Evolutionary conservation across 1,140 invertebrate species (phyloP).

Genomic region (Trinorchestia longiramus): DNA sequence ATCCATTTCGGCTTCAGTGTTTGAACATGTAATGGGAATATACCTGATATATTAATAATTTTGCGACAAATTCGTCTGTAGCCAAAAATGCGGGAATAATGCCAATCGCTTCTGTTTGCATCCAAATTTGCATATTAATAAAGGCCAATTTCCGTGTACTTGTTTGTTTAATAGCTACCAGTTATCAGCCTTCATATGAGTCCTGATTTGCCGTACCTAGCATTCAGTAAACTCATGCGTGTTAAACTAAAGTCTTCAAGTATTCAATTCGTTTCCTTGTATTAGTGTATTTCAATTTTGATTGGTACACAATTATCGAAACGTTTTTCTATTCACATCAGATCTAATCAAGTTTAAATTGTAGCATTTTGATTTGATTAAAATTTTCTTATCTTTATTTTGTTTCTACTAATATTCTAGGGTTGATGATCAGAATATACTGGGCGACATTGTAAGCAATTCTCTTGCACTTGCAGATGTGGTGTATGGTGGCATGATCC

Average conservation of each 20-base stretch:
- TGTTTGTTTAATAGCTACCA: background rate
- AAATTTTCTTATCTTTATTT: background rate
- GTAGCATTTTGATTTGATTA: background rate
- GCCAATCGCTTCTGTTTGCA: background rate
- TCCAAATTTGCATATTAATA: background rate
- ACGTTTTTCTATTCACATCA: background rate
- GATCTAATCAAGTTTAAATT: background rate
- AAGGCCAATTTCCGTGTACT: background rate
- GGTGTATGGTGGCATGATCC: conserved; percentile 67
- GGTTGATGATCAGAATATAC: background rate
- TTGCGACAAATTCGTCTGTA: too few relatives aligned
- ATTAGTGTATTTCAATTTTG: background rate
- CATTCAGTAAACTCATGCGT: background rate
- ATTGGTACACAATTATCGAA: background rate
- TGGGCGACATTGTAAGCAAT: background rate
- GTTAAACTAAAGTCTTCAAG: background rate
- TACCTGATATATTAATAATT: background rate
- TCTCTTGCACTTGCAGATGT: conserved; percentile 56
- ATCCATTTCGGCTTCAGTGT: background rate
- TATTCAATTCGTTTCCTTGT: background rate
- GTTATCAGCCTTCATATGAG: background rate
- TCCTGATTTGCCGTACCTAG: background rate
- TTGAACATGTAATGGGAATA: background rate
- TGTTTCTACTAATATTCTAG: background rate
- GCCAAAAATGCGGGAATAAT: too few relatives aligned